Percentiles rank a stretch among this genome's conserved stretches.
Evolutionary conservation across 2,888 invertebrate species (phyloP).

Genomic region (Caenorhabditis wallacei): DNA sequence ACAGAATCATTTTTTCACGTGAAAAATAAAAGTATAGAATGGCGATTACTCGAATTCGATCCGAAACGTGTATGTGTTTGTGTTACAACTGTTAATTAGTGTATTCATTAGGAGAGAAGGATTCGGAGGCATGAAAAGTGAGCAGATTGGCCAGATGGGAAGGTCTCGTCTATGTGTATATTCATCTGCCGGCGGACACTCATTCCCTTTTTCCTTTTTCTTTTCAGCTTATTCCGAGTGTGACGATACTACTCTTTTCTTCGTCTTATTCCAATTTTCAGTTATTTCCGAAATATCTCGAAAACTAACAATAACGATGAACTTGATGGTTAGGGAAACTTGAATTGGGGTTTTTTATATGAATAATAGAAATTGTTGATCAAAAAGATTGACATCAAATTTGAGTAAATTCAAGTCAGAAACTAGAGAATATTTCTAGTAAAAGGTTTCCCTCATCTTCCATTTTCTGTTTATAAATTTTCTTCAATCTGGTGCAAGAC

Average conservation of each 20-base stretch:
- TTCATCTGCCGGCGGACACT: conserved; percentile 39
- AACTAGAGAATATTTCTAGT: no score
- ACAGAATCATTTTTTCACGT: conserved; percentile 4
- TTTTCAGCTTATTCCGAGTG: conserved; percentile 15
- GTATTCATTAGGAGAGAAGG: conserved; percentile 30
- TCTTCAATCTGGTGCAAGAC: background rate
- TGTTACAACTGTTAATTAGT: conserved; percentile 49
- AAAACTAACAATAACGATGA: no score
- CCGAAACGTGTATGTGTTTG: conserved; percentile 1
- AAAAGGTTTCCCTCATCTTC: no score
- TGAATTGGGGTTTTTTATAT: no score
- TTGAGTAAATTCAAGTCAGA: no score
- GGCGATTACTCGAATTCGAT: conserved; percentile 41
- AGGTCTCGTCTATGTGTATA: conserved; percentile 47
- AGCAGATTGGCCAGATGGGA: conserved; percentile 62
- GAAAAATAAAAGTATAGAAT: conserved; percentile 10
- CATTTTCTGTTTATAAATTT: conserved; percentile 29
- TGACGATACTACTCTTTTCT: conserved; percentile 17
- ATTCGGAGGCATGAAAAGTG: conserved; percentile 48
- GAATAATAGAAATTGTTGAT: no score
- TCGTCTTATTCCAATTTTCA: background rate
- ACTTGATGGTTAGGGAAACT: no score
- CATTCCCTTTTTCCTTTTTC: conserved; percentile 25
- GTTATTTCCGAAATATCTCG: background rate
- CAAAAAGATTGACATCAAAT: no score